Evolutionary conservation across 2,888 invertebrate species (phyloP), one percentile per base, ranked within the genome.

Genomic region (Drosophila leonis): DNA sequence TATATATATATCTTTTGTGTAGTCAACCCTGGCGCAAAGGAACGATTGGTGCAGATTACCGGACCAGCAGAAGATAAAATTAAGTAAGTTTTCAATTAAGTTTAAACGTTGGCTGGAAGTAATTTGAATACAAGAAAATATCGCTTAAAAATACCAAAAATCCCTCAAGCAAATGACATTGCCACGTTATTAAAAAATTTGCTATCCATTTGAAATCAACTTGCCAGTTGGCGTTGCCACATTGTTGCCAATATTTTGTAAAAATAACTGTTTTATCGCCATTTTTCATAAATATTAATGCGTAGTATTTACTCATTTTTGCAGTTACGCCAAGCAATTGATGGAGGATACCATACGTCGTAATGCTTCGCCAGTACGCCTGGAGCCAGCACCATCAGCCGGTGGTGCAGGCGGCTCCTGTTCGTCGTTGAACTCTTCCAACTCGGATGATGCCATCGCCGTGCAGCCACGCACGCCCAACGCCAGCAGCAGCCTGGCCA

Each of bases 331-430:
- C 46, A 98, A 98, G 93, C 96, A 97, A 92, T 94, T 98, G 92
- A 98, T 98, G 92, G 98, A 98, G 92, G 98, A 98, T 92, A 98
- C 98, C 78, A 98, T 98, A 90, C 95, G 97, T 79, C 96, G 98
- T 91, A 98, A 98, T 94, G 98, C 98, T 83, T 98, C 98, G 57
- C 98, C 98, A 60, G 97, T 98, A 84, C 95, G 97, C 84, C 94
- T 95, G 83, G 95, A 96, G 77, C 94, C 95, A 67, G 86, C 94
- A 59, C 94, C 94, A 59, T 72, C 78, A 61, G 86, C 83, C 54
- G 90, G 88, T 52, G 91, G 90, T 62, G 96, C 95, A 41, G 90
- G 88, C 55, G 96, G 95, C 67, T 96, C 96, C 65, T 96, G 96
- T 92, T 96, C 96, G 59, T 97, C 96, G 75, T 94, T 97, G 68